Evolutionary conservation across 2,797 vertebrate species (phyloP).

Genomic region (Ciconia nigra): DNA sequence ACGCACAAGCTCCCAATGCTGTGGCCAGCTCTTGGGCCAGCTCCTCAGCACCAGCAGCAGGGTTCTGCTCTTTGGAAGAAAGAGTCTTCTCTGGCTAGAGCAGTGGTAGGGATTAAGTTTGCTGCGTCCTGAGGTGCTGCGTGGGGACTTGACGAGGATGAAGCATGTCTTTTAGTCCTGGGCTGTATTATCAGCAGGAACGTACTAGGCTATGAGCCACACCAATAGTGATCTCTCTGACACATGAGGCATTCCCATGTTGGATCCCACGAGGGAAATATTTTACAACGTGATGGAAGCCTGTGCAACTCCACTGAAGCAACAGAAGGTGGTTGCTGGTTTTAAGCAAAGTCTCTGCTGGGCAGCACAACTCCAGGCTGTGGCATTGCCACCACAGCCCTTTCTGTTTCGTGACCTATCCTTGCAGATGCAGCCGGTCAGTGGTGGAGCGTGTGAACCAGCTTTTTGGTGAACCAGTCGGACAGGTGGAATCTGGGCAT

Average conservation of each 20-base stretch:
- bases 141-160: background rate
- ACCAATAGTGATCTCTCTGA: background rate
- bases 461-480: no score
- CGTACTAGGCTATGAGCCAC: background rate
- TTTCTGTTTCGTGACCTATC: background rate
- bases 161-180: background rate
- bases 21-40: background rate
- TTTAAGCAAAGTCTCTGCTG: background rate
- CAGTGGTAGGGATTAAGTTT: background rate
- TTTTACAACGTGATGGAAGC: background rate
- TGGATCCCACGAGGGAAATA: background rate
- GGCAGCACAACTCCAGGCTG: background rate
- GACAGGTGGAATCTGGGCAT: background rate
- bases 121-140: background rate
- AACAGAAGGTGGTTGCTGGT: background rate
- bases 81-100: background rate
- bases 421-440: background rate
- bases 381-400: background rate
- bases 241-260: background rate
- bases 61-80: background rate
- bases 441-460: background rate
- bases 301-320: background rate
- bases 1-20: accelerated
- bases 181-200: background rate
- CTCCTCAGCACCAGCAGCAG: background rate